phyloP scores from a whole-genome alignment of 2,797 vertebrate genomes.

The Hipposideros larvatus region DNA sequence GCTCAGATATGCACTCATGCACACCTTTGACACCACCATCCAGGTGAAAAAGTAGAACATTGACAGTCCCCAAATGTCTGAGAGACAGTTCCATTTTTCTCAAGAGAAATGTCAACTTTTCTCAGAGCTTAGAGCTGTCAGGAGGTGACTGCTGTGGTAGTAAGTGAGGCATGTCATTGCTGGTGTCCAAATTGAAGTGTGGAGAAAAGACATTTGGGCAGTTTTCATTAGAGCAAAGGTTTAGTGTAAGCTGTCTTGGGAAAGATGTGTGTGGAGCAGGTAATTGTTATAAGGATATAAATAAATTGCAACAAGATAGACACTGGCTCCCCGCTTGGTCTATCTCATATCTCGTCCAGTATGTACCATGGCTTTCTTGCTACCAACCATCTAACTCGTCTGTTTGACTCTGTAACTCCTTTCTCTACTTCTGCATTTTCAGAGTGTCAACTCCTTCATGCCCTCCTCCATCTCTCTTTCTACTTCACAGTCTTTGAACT shows the following conservation, averaged over 20 bases:
- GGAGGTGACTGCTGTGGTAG: not conserved
- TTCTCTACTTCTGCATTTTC: not conserved
- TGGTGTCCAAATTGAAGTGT: not conserved
- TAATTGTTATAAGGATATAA: not conserved
- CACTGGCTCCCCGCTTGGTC: not conserved
- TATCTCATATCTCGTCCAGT: not conserved
- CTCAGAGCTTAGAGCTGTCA: not conserved
- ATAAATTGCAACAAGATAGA: not conserved
- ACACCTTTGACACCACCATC: not conserved
- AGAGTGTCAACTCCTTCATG: not conserved
- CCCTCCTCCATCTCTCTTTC: not conserved
- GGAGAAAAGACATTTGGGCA: not conserved
- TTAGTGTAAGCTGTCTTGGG: not conserved
- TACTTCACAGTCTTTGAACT: not conserved
- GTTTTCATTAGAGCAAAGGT: not conserved
- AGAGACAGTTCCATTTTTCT: no score
- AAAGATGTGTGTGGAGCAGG: not conserved
- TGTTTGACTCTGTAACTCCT: not conserved
- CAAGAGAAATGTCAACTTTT: not conserved
- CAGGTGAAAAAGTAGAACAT: not conserved
- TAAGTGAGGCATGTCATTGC: not conserved
- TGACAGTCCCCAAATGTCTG: not conserved
- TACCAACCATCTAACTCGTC: not conserved
- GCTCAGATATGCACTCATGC: not conserved
- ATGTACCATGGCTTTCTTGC: not conserved